A percentile compares a stretch with the other conserved stretches of the same genome.
Evolutionary conservation across 2,888 invertebrate genomes (phyloP).

Genomic region (Machimus atricapillus): DNA sequence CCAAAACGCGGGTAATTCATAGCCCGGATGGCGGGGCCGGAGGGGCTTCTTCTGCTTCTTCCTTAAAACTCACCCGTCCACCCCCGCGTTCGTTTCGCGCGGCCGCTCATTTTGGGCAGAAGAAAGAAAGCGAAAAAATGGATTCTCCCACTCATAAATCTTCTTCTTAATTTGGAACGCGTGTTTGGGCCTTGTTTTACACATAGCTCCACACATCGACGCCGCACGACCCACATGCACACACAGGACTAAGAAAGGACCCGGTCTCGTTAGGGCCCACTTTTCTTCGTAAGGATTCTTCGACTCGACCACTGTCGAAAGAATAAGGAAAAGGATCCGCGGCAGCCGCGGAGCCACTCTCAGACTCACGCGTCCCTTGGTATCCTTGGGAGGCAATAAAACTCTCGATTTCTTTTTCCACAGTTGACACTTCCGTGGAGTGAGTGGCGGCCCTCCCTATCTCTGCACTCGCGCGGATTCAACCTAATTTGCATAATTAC

Average conservation of each 20-base stretch:
- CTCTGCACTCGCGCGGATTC: background rate
- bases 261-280: background rate
- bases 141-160: constrained; percentile 36
- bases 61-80: background rate
- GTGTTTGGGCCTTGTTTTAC: constrained; percentile 30
- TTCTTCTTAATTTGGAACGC: constrained; percentile 41
- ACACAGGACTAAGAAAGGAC: background rate
- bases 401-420: constrained; percentile 25
- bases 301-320: background rate
- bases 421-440: constrained; percentile 35
- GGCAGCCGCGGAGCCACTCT: background rate
- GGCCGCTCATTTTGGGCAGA: background rate
- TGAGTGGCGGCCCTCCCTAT: constrained; percentile 12
- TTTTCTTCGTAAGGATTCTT: background rate
- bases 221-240: background rate
- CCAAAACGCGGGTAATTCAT: constrained; percentile 17
- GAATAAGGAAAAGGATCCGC: background rate
- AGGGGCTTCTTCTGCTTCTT: no score
- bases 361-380: background rate
- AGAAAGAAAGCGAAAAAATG: constrained; percentile 23
- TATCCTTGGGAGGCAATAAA: constrained; percentile 33
- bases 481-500: constrained; percentile 43
- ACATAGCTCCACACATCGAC: constrained; percentile 28
- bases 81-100: background rate
- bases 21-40: background rate